Evolutionary conservation across 2,888 invertebrate species (phyloP), one percentile per base, ranked within the genome.

Genomic region (Aricia artaxerxes): DNA sequence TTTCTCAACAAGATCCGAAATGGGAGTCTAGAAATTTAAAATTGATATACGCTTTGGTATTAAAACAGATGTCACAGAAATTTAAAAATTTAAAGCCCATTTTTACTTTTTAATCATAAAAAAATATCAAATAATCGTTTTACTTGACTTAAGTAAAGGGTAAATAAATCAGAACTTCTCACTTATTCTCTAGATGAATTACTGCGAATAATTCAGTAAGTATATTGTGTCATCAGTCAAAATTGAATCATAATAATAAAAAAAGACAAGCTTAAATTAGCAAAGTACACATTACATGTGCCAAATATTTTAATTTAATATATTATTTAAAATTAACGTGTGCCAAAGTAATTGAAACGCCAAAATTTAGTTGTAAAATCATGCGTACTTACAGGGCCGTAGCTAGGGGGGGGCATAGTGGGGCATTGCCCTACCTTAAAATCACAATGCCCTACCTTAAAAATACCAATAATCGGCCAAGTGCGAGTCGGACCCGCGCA

Each of bases 311-410:
- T 69, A 0, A 16, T 38, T 38, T 1, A 38, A 69, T 13, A 24
- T 13, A 13, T 35, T 35, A 5, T 69, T 69, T 11, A 38, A 13
- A 69, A 35, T 69, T 11, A 69, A 35, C 4, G 11, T 69, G 69
- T 69, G 69, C 69, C 69, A 69, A 69, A 16, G 2, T 38, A 69
- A 69, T 69, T 69, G 35, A 69, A 69, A 69, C 69, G 69, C 69
- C 69, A 69, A 69, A 69, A 35, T 38, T 69, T 69, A 35, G 35
- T 16, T 35, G 35, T 64, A 64, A 31, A 64, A 69, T 35, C 13
- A 64, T 64, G 16, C 11, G 35, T 69, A 38, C 13, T 57, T 53
- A 57, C n/a, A n/a, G n/a, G n/a, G n/a, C n/a, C n/a, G n/a, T n/a
- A n/a, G n/a, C n/a, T n/a, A n/a, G n/a, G n/a, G n/a, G n/a, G n/a